Conservation (phyloP, 2,888 invertebrate genomes). For the Eumerus sabulonum region DNA sequence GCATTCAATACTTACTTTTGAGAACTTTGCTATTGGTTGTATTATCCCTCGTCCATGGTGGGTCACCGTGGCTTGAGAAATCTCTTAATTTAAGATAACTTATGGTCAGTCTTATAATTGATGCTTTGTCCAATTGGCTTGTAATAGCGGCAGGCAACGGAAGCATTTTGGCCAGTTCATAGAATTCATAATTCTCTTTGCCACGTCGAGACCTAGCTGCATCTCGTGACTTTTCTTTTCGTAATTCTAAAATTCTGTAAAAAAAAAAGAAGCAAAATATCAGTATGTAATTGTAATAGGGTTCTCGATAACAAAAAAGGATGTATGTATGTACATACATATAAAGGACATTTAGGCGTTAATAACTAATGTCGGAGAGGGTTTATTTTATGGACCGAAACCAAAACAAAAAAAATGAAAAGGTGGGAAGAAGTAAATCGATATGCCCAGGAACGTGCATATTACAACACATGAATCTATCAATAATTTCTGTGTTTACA, state of each 20-base stretch:
- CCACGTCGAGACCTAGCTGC: slow-evolving; percentile 94
- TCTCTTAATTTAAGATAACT: slow-evolving; percentile 96
- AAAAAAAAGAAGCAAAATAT: slow-evolving; percentile 57
- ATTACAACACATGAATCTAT: too few species aligned
- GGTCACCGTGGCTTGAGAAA: slow-evolving; percentile 97
- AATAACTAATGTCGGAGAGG: too few species aligned
- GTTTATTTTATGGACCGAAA: too few species aligned
- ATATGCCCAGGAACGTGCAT: too few species aligned
- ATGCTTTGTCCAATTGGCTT: slow-evolving; percentile 96
- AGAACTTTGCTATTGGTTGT: slow-evolving; percentile 88
- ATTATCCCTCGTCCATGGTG: slow-evolving; percentile 94
- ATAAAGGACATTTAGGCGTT: too few species aligned
- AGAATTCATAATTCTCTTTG: slow-evolving; percentile 97
- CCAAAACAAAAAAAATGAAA: too few species aligned
- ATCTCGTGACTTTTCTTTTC: slow-evolving; percentile 96
- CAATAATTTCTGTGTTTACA: too few species aligned
- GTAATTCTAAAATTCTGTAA: slow-evolving; percentile 94
- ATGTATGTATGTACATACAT: too few species aligned
- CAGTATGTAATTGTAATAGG: slow-evolving; percentile 3
- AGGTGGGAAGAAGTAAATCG: too few species aligned
- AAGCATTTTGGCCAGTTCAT: slow-evolving; percentile 96
- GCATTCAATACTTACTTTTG: slow-evolving; percentile 90
- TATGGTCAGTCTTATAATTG: slow-evolving; percentile 97
- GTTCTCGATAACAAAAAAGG: too few species aligned
- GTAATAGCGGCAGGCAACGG: slow-evolving; percentile 94